Percentiles rank a stretch among this genome's conserved stretches.
These are phyloP conservation scores for Drosophila murphyi DNA, from an alignment of 1,140 invertebrate genomes.

Conservation along the genomic window DNA sequence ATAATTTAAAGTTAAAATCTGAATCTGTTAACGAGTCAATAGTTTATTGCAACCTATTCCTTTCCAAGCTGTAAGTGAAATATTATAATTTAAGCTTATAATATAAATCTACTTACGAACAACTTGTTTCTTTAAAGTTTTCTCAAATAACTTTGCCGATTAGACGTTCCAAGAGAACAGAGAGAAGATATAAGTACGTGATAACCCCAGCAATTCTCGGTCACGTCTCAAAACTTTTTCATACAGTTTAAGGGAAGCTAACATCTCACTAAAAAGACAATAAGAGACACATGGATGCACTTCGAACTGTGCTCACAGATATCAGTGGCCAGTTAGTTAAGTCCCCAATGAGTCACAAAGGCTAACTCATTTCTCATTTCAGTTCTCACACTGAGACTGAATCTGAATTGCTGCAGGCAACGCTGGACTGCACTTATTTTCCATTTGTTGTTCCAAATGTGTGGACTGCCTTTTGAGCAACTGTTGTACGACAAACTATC, in stretches of 20 bases:
- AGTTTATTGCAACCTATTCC: no score
- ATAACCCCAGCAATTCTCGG: background rate
- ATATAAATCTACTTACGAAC: no score
- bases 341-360: background rate
- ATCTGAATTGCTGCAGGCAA: slow-evolving; percentile 10
- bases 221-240: background rate
- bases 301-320: slow-evolving; percentile 11
- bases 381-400: background rate
- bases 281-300: slow-evolving; percentile 6
- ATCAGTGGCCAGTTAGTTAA: slow-evolving; percentile 6
- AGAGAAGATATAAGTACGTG: background rate
- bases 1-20: no score
- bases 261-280: background rate
- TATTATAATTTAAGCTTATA: no score
- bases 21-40: no score
- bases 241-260: no score
- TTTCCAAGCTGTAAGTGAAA: no score
- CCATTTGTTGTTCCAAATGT: background rate
- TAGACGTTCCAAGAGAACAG: no score
- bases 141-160: no score
- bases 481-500: background rate
- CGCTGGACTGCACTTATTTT: slow-evolving; percentile 15
- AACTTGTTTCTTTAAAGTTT: no score
- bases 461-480: background rate
- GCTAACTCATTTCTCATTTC: background rate